Conservation (phyloP, 64 coral and sea anemone genomes). For the Trachythela sp. region DNA sequence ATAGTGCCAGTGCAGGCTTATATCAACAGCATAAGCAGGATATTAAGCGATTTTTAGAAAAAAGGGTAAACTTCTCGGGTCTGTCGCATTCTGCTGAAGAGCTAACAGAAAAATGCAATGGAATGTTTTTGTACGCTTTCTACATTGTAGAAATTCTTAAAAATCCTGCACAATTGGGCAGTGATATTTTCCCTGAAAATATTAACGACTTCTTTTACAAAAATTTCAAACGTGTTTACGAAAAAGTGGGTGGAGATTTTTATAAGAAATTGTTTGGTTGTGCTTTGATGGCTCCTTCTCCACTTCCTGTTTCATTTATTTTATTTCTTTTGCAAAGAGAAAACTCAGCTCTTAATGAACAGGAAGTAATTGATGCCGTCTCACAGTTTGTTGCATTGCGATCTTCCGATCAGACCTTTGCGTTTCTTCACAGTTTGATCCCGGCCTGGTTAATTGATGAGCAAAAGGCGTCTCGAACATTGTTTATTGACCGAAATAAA, state of each 20-base stretch:
- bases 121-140: slow-evolving; percentile 31
- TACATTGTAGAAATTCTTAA: not conserved
- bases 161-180: not conserved
- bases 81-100: not conserved
- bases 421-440: slow-evolving; percentile 44
- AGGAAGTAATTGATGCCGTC: slow-evolving; percentile 40
- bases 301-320: slow-evolving; percentile 44
- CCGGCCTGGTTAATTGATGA: slow-evolving; percentile 36
- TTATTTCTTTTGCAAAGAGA: not conserved
- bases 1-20: not conserved
- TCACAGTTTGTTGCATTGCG: not conserved
- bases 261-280: slow-evolving; percentile 46
- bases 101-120: not conserved
- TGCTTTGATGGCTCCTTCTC: slow-evolving; percentile 31
- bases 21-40: slow-evolving; percentile 22
- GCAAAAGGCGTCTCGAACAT: slow-evolving; percentile 21
- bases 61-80: not conserved
- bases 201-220: slow-evolving; percentile 12
- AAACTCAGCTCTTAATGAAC: not conserved
- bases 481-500: slow-evolving; percentile 27
- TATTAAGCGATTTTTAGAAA: not conserved
- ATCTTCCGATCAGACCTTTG: slow-evolving; percentile 1
- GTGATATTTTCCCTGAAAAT: slow-evolving; percentile 5
- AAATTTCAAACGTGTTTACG: slow-evolving; percentile 39
- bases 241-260: not conserved